Evolutionary conservation across 2,888 invertebrate species (phyloP).

Genomic region (Noctua fimbriata): DNA sequence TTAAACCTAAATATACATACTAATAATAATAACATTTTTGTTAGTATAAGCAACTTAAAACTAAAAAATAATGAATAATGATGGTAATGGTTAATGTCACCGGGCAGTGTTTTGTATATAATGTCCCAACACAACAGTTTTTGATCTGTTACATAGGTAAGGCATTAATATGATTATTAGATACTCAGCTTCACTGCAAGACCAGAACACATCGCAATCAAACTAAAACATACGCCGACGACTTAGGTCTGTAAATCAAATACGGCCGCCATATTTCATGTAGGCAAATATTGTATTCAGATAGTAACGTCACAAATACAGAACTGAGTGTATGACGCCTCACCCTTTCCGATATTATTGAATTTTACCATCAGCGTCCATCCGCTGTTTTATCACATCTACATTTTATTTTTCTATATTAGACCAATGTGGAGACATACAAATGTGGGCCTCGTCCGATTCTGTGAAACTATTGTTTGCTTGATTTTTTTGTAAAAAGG

Average conservation of each 20-base stretch:
- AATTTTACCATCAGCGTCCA: constrained; percentile 42
- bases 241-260: constrained; percentile 31
- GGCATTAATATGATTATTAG: neutral
- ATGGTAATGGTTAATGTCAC: too few relatives aligned
- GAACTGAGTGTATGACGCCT: constrained; percentile 22
- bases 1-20: too few relatives aligned
- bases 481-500: neutral
- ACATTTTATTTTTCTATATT: constrained; percentile 39
- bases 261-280: constrained; percentile 7
- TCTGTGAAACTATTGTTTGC: neutral
- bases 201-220: neutral
- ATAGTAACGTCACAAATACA: constrained; percentile 33
- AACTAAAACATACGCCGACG: neutral
- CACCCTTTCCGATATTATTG: constrained; percentile 55
- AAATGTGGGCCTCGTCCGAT: neutral
- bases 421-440: neutral
- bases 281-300: constrained; percentile 46
- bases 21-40: too few relatives aligned
- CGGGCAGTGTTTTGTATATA: neutral
- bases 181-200: neutral
- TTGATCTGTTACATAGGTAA: neutral
- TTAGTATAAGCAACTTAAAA: too few relatives aligned
- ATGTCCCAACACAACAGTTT: neutral
- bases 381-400: constrained; percentile 30
- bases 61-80: too few relatives aligned